These are phyloP conservation scores for Conger conger DNA, from an alignment of 2,113 vertebrate genomes.

Conservation along the genomic window DNA sequence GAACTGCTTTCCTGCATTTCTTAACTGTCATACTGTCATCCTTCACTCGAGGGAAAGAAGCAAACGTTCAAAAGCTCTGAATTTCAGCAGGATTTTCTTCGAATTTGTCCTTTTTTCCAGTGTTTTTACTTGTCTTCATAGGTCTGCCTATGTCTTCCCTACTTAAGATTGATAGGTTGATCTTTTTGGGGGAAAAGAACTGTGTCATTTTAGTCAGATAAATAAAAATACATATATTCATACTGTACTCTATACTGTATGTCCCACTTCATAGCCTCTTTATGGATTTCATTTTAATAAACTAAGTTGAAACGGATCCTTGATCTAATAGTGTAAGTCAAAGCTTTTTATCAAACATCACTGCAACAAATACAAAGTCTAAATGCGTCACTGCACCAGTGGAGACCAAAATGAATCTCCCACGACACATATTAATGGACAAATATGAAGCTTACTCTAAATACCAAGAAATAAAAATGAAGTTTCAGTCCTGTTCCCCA, in stretches of 20 bases:
- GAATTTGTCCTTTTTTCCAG: background rate
- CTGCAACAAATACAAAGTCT: background rate
- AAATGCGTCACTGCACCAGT: background rate
- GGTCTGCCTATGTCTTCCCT: constrained; percentile 14
- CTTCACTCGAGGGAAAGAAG: constrained; percentile 24
- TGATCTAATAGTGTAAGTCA: background rate
- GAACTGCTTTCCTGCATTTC: background rate
- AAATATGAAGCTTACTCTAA: too few species aligned
- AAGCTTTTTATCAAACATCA: background rate
- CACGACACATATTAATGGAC: background rate
- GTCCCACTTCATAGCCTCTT: background rate
- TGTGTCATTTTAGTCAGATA: background rate
- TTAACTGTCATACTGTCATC: constrained; percentile 32
- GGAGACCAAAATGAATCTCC: background rate
- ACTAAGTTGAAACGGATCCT: background rate
- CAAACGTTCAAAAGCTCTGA: constrained; percentile 22
- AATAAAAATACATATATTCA: background rate
- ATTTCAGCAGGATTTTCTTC: constrained; percentile 20
- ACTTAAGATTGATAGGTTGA: constrained; percentile 6
- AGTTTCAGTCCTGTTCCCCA: background rate
- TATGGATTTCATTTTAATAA: background rate
- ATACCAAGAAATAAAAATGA: background rate
- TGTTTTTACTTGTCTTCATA: background rate
- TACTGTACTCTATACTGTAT: background rate
- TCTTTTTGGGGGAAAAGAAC: constrained; percentile 5